Conservation (phyloP, 1,140 invertebrate species). For the Cylas formicarius region DNA sequence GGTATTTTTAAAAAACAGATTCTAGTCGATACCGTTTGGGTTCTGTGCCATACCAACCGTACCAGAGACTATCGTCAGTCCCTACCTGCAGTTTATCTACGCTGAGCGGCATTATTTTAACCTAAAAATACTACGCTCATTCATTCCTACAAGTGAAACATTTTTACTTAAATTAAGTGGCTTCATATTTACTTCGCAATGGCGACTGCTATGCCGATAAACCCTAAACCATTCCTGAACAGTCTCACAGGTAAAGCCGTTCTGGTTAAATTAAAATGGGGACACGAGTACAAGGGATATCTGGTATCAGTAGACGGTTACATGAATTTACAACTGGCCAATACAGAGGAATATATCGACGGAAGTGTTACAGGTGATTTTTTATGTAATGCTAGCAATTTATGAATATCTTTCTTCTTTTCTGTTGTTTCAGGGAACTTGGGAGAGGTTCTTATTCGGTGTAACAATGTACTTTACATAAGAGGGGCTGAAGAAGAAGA, state of each 20-base stretch:
- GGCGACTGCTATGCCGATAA: constrained; percentile 88
- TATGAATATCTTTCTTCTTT: constrained; percentile 10
- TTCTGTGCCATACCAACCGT: no score
- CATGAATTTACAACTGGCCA: constrained; percentile 98
- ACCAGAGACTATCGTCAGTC: no score
- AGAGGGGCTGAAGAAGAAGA: constrained; percentile 94
- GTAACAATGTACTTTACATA: constrained; percentile 98
- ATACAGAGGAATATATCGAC: constrained; percentile 97
- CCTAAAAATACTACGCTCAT: no score
- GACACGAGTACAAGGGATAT: constrained; percentile 98
- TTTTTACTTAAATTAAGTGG: no score
- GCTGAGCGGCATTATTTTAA: no score
- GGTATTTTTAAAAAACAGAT: no score
- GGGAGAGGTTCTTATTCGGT: constrained; percentile 95
- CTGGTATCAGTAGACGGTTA: constrained; percentile 97
- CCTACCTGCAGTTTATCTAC: no score
- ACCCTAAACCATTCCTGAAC: constrained; percentile 99
- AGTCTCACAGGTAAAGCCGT: constrained; percentile 95
- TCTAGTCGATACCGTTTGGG: no score
- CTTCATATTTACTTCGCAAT: constrained; percentile 46
- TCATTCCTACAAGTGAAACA: no score
- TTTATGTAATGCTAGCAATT: neutral
- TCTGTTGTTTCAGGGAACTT: constrained; percentile 63
- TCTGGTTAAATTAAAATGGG: constrained; percentile 98
- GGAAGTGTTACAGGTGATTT: constrained; percentile 71